These are phyloP conservation scores for Melipona beecheii DNA, from an alignment of 2,888 invertebrate genomes.

Conservation along the genomic window DNA sequence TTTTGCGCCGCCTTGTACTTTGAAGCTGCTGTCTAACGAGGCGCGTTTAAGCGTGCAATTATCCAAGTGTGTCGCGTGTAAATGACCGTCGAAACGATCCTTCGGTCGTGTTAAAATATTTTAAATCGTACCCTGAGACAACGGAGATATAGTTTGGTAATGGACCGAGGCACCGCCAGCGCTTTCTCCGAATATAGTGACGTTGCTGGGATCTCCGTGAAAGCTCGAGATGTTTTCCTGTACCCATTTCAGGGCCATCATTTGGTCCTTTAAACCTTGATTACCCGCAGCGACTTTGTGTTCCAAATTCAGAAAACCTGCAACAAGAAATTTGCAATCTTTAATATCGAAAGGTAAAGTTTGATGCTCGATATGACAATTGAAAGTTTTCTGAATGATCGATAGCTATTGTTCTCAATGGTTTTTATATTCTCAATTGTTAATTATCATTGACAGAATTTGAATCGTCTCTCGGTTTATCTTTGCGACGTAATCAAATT, in stretches of 20 bases:
- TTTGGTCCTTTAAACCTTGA: conserved; percentile 75
- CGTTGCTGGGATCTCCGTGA: conserved; percentile 72
- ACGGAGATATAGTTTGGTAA: conserved; percentile 69
- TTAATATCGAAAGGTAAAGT: background rate
- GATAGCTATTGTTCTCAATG: no score
- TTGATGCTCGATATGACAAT: no score
- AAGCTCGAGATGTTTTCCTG: conserved; percentile 70
- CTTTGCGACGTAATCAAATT: no score
- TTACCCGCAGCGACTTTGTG: conserved; percentile 71
- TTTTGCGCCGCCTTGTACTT: background rate
- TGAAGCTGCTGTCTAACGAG: background rate
- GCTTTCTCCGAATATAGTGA: conserved; percentile 77
- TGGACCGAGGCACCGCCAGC: conserved; percentile 72
- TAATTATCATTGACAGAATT: no score
- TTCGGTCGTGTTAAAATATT: background rate
- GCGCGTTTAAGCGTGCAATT: background rate
- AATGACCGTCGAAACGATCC: background rate
- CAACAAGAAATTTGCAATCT: background rate
- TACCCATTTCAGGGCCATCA: conserved; percentile 73
- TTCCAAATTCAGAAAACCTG: conserved; percentile 69
- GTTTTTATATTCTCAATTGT: no score
- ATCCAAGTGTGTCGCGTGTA: background rate
- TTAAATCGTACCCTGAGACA: conserved; percentile 53
- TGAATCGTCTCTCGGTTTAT: no score
- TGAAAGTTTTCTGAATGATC: no score